Conservation (phyloP, 2,888 invertebrate species). For the Volucella bombylans region DNA sequence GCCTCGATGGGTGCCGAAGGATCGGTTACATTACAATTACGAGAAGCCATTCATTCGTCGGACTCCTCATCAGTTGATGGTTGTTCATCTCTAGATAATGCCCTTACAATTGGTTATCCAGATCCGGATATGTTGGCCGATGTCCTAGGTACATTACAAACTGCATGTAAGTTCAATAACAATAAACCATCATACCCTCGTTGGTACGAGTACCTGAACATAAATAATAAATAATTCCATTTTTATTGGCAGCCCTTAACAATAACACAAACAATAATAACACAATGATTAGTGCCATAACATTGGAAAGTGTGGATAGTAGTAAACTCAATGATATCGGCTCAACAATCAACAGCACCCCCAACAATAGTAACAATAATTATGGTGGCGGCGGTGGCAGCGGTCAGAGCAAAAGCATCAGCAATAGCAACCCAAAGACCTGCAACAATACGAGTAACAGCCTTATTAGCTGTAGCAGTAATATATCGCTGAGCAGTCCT, state of each 20-base stretch:
- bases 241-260: constrained; percentile 76
- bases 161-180: constrained; percentile 82
- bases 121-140: constrained; percentile 90
- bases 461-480: constrained; percentile 75
- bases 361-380: constrained; percentile 67
- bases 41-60: constrained; percentile 80
- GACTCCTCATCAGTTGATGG: constrained; percentile 75
- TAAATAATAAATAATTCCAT: too few species aligned
- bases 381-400: constrained; percentile 76
- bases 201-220: background rate
- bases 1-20: constrained; percentile 83
- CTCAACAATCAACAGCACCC: constrained; percentile 63
- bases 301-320: constrained; percentile 66
- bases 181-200: background rate
- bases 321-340: constrained; percentile 69
- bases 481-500: constrained; percentile 68
- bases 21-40: constrained; percentile 82
- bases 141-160: constrained; percentile 86
- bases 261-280: constrained; percentile 75
- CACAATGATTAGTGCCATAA: constrained; percentile 72
- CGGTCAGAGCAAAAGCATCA: constrained; percentile 76
- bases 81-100: constrained; percentile 83
- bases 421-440: constrained; percentile 71
- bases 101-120: constrained; percentile 87
- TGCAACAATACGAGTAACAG: constrained; percentile 68